phyloP scores from a whole-genome alignment of 2,888 invertebrate species.

The Lithodes maja region DNA sequence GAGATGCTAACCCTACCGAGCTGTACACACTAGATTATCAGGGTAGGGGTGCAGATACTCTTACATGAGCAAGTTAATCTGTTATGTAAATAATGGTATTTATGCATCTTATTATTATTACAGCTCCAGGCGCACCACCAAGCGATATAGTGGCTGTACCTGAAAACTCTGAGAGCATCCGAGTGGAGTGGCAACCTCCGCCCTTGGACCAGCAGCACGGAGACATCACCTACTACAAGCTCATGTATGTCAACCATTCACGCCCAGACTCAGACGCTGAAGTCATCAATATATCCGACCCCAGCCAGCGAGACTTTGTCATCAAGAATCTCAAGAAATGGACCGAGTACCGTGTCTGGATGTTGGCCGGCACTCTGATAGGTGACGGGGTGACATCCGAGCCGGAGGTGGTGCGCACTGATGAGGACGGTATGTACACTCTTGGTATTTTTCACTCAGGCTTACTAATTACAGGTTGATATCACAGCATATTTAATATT shows the following conservation, averaged over 20 bases:
- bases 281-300: conserved; percentile 81
- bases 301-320: conserved; percentile 85
- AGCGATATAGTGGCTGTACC: conserved; percentile 93
- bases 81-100: too few species aligned
- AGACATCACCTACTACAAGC: conserved; percentile 94
- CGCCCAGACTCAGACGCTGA: conserved; percentile 87
- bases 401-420: conserved; percentile 93
- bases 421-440: conserved; percentile 95
- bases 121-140: conserved; percentile 97
- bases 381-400: conserved; percentile 96
- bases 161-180: conserved; percentile 90
- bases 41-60: too few species aligned
- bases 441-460: too few species aligned
- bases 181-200: conserved; percentile 94
- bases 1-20: too few species aligned
- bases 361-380: conserved; percentile 95
- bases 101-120: not conserved
- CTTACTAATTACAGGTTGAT: too few species aligned
- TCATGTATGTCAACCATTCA: conserved; percentile 89
- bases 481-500: too few species aligned
- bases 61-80: too few species aligned
- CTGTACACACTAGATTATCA: too few species aligned
- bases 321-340: conserved; percentile 94
- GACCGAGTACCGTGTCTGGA: conserved; percentile 98
- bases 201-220: conserved; percentile 93